Percentiles rank a stretch among this genome's conserved stretches.
Evolutionary conservation across 2,888 invertebrate species (phyloP).

Genomic region (Graphium colonna): DNA sequence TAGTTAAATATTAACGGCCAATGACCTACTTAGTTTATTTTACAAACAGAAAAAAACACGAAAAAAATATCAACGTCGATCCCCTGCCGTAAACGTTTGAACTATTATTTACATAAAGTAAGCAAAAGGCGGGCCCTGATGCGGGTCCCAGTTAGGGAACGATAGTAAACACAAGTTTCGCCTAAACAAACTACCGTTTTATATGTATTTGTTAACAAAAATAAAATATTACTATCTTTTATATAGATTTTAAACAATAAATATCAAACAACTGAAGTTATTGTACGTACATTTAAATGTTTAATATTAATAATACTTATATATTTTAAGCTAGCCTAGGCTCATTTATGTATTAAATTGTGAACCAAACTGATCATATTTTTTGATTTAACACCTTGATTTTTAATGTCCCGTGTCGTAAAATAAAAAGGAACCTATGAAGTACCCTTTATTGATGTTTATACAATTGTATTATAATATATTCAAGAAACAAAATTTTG

Average conservation of each 20-base stretch:
- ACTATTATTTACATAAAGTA: slow-evolving; percentile 24
- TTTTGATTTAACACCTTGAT: no score
- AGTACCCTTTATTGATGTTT: no score
- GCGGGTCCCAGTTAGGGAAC: slow-evolving; percentile 19
- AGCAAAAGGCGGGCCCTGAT: slow-evolving; percentile 20
- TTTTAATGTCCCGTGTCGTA: no score
- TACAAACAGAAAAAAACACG: slow-evolving; percentile 1
- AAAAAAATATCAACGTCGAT: slow-evolving; percentile 18
- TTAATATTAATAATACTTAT: no score
- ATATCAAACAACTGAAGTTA: neutral
- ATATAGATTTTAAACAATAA: neutral
- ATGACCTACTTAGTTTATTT: neutral
- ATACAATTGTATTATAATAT: no score
- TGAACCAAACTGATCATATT: no score
- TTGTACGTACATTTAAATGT: neutral
- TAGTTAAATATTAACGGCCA: neutral
- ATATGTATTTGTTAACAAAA: neutral
- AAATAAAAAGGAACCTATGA: no score
- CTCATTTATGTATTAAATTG: no score
- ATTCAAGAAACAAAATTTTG: no score
- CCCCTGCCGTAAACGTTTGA: slow-evolving; percentile 19
- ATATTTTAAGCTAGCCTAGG: no score
- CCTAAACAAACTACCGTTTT: slow-evolving; percentile 14
- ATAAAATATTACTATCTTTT: slow-evolving; percentile 1
- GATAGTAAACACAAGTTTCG: slow-evolving; percentile 18